Base-by-base conservation (phyloP, 1,140 invertebrate species). In the Drosophila mojavensis region DNA sequence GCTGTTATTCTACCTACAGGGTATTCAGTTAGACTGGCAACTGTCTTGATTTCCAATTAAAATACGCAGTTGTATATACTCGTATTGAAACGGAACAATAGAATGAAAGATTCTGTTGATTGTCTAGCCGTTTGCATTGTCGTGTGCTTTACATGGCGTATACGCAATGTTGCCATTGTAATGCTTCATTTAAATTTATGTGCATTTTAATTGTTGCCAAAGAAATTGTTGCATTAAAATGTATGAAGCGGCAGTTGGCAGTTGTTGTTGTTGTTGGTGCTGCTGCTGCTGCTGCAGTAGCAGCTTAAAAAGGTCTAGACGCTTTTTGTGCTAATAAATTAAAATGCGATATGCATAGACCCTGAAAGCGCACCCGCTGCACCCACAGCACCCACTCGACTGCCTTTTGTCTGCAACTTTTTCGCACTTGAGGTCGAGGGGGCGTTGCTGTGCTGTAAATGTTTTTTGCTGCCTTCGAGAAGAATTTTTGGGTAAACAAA, bases 311-410 rank as follows among this genome's bases (percentile, higher is more conserved):
- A 80, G 85, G 84, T 89, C 84, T 89, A 89, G 84, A 89, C 84
- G 75, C 78, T 88, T 88, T 88, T 88, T 89, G 84, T 88, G 78
- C 84, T 89, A 89, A 89, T 89, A 89, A 89, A 89, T 89, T 89
- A 89, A 89, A 89, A 89, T 89, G 80, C 84, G 73, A 81, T 89
- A 84, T 89, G 84, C 84, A 90, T 88, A 89, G 81, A 80, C 54
- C 61, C 39, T 30, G 64, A 59, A 66, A 62, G 39, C 69, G 67
- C 71, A 79, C 63, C 74, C 81, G 62, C 67, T 47, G 51, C 68
- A 59, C 20, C 55, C 55, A 74, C 56, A 41, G 51, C 68, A 59
- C 20, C 55, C 55, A 74, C 56, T 72, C 81, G 74, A 71, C 72
- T 80, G 80, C 67, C 74, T 76, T 89, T 88, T 88, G 84, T 88